Percentiles rank a stretch among this genome's conserved stretches.
phyloP scores from a whole-genome alignment of 35 echinoderm and acorn worm species.

The Holothuria glaberrima region DNA sequence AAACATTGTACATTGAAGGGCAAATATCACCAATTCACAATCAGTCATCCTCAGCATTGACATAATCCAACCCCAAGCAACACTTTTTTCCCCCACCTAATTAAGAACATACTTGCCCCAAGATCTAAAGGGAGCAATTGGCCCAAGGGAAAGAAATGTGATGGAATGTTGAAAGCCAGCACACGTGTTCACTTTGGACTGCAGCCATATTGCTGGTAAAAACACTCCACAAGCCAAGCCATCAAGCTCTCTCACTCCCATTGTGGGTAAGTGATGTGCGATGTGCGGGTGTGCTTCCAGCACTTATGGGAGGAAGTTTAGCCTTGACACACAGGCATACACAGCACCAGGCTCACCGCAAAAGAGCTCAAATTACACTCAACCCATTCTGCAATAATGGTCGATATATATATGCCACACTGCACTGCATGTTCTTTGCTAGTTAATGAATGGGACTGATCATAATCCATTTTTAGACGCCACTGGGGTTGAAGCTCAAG shows the following conservation, averaged over 20 bases:
- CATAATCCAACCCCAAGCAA: not conserved
- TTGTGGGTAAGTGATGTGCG: too few species aligned
- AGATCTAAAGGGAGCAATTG: not conserved
- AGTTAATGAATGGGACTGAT: not conserved
- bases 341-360: conserved; percentile 10
- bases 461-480: too few species aligned
- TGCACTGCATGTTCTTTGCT: conserved; percentile 17
- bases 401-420: conserved; percentile 11
- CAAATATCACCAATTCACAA: too few species aligned
- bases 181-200: too few species aligned
- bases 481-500: too few species aligned
- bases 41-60: too few species aligned
- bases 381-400: not conserved
- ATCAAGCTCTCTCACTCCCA: too few species aligned
- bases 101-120: conserved; percentile 38
- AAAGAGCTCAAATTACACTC: conserved; percentile 13
- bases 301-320: conserved; percentile 6
- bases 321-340: conserved; percentile 29
- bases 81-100: conserved; percentile 6
- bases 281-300: too few species aligned
- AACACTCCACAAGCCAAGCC: too few species aligned
- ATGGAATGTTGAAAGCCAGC: conserved; percentile 18
- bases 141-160: conserved; percentile 22
- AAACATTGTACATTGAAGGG: too few species aligned
- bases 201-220: too few species aligned